Percentiles rank a stretch among this genome's conserved stretches.
phyloP scores from a whole-genome alignment of 2,888 invertebrate species.

The Netelia fuscicornis region DNA sequence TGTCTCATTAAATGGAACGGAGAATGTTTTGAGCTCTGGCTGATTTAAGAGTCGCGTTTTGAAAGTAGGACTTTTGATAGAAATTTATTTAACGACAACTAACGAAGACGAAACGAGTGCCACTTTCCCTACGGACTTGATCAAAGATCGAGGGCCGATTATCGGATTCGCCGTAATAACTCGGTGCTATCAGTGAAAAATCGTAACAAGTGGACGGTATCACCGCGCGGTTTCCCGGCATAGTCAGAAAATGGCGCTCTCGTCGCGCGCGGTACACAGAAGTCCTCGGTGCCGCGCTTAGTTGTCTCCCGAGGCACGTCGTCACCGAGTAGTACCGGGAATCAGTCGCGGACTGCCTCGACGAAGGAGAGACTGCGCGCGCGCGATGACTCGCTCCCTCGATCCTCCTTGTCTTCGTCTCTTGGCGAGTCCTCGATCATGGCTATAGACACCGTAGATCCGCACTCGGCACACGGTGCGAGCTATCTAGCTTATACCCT shows the following conservation, averaged over 20 bases:
- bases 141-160: slow-evolving; percentile 30
- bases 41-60: background rate
- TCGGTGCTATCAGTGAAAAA: slow-evolving; percentile 42
- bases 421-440: slow-evolving; percentile 54
- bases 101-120: slow-evolving; percentile 26
- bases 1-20: background rate
- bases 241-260: slow-evolving; percentile 54
- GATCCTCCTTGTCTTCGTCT: slow-evolving; percentile 75
- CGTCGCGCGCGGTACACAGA: slow-evolving; percentile 45
- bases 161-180: slow-evolving; percentile 63
- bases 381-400: slow-evolving; percentile 77
- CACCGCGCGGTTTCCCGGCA: slow-evolving; percentile 32
- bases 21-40: background rate
- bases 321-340: slow-evolving; percentile 79
- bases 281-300: slow-evolving; percentile 77
- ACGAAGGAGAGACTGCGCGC: slow-evolving; percentile 51
- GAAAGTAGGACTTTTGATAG: slow-evolving; percentile 2
- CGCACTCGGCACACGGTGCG: slow-evolving; percentile 17
- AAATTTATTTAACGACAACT: background rate
- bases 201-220: slow-evolving; percentile 57
- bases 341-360: slow-evolving; percentile 79
- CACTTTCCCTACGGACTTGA: slow-evolving; percentile 24
- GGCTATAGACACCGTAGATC: slow-evolving; percentile 45
- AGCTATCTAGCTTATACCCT: slow-evolving; percentile 49
- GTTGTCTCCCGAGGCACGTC: slow-evolving; percentile 84